A percentile compares a stretch with the other conserved stretches of the same genome.
These are phyloP conservation scores for Phyllopteryx taeniolatus DNA, from an alignment of 2,113 vertebrate species.

Conservation along the genomic window DNA sequence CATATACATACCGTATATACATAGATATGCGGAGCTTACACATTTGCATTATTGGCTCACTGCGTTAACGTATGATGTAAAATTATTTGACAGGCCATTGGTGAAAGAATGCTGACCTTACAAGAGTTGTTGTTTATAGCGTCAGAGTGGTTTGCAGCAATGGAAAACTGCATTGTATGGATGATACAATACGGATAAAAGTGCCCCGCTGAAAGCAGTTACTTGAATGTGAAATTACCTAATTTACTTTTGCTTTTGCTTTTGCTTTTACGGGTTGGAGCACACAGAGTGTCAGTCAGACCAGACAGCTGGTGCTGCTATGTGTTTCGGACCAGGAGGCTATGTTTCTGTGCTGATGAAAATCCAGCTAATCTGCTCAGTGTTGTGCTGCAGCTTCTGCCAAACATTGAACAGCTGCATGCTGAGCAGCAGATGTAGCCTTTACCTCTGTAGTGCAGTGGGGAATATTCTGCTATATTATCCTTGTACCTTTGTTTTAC, in stretches of 20 bases:
- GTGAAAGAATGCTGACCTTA: no score
- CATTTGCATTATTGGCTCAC: no score
- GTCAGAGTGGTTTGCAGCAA: no score
- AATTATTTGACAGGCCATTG: no score
- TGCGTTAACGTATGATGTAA: no score
- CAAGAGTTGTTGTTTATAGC: not conserved
- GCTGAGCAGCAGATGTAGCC: not conserved
- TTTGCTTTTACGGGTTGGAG: no score
- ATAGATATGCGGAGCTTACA: no score
- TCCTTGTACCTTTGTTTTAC: not conserved
- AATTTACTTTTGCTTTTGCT: not conserved
- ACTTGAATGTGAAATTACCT: not conserved
- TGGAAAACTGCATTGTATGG: no score
- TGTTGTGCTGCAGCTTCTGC: not conserved
- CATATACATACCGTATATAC: no score
- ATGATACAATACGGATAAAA: not conserved
- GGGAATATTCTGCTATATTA: not conserved
- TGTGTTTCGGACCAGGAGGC: not conserved
- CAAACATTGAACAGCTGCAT: not conserved
- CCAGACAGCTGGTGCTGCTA: no score
- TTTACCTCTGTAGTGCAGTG: not conserved
- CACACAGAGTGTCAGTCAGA: not conserved
- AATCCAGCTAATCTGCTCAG: not conserved
- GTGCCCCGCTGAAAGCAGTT: not conserved
- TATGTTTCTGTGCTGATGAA: not conserved